Evolutionary conservation across 2,113 vertebrate genomes (phyloP), one percentile per base, ranked within the genome.

Genomic region (Danio rerio): DNA sequence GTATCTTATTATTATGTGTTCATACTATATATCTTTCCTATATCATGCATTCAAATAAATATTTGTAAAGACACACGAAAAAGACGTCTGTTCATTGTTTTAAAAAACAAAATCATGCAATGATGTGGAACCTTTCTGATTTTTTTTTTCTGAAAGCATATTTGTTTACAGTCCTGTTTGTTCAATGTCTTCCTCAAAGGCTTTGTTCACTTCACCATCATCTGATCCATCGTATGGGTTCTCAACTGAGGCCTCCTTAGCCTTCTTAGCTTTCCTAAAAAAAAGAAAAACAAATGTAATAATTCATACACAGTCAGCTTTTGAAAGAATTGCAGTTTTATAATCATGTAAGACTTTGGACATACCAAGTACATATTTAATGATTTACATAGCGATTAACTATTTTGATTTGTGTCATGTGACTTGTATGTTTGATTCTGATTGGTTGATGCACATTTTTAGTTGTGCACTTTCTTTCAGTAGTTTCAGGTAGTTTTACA

Each of bases 141-240:
- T 18, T 80, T 50, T 72, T 50, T 11, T 9, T 53, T 68, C 53
- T 69, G 45, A 11, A 59, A 45, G 43, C 16, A 9, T 5, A 42
- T 16, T 52, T 79, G 21, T 79, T 93, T 83, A 94, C 18, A 94
- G 71, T 81, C 91, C 92, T 12, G 93, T 94, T 81, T 92, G 90
- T 56, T 93, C 91, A 13, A 49, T 62, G 0, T 58, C 80, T 5
- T 85, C 62, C 1, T 92, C 91, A 61, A 87, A 95, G 16, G 84
- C 88, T 74, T 85, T 87, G 88, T 95, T 95, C 9, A 5, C 43
- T n/a, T 84, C 21, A 43, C 90, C 93, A 0, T 89, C 78, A 0
- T 2, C 0, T 7, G 9, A 0, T 0, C 72, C 76, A 0, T 85
- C 78, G 9, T 94, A 94, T 2, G 93, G 94, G 80, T 94, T 94